Evolutionary conservation across 2,113 vertebrate genomes (phyloP).

Genomic region (Tretioscincus oriximinensis): DNA sequence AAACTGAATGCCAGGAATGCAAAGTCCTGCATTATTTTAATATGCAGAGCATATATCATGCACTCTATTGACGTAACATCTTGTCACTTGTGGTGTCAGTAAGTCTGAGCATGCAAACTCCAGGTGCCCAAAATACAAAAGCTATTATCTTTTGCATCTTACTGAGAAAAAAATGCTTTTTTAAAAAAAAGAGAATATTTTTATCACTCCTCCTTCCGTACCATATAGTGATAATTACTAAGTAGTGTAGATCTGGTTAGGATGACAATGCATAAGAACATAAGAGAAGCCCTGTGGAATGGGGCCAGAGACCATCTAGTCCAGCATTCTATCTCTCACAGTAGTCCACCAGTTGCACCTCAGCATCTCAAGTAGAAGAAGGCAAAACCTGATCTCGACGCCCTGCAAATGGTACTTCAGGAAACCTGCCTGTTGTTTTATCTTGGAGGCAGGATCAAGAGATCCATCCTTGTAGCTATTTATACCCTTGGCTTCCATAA

Average conservation of each 20-base stretch:
- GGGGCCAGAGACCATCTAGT: no score
- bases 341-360: no score
- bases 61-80: background rate
- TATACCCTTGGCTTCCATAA: no score
- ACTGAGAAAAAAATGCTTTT: slow-evolving; percentile 8
- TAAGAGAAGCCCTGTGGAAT: no score
- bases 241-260: background rate
- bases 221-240: fast-evolving
- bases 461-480: no score
- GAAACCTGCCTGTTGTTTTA: no score
- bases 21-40: fast-evolving
- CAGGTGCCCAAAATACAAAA: slow-evolving; percentile 18
- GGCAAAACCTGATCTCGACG: no score
- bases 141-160: background rate
- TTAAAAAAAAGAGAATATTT: background rate
- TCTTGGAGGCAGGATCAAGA: no score
- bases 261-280: no score
- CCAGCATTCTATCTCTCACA: no score
- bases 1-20: background rate
- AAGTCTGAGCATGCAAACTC: slow-evolving; percentile 15
- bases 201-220: background rate
- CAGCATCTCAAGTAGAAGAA: no score
- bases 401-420: no score
- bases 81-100: background rate
- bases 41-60: slow-evolving; percentile 9